Evolutionary conservation across 2,888 invertebrate species (phyloP), one percentile per base, ranked within the genome.

Genomic region (Branchipolynoe longqiensis): DNA sequence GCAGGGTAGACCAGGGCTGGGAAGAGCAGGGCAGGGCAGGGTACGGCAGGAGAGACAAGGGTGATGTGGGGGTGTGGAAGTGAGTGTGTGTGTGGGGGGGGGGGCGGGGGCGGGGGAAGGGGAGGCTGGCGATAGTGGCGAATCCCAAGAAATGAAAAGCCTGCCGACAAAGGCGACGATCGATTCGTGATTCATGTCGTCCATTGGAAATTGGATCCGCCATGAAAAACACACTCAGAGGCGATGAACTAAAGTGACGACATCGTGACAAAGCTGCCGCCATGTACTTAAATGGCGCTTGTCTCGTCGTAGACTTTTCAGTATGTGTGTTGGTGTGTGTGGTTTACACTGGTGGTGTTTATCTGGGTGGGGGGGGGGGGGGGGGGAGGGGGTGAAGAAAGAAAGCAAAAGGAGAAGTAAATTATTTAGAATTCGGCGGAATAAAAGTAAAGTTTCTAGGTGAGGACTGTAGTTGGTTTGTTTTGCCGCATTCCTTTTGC

Each of bases 141-240:
- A 48, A 48, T 48, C 48, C 28, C 41, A 78, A 78, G 78, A 78
- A 78, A 78, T 78, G 78, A 78, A 78, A 78, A 78, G 78, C 78
- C 31, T 48, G 14, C 40, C 33, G 78, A 78, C 78, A 78, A 78
- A 78, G 48, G 78, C 41, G 18, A 12, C 41, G 1, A 78, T 78
- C 48, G 33, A 78, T 78, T 14, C 31, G 78, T 78, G 78, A 48
- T 48, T 78, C 78, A 48, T 40, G 18, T 48, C 14, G 78, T 28
- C 22, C 14, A 28, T 14, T 12, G 54, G 54, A 78, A 78, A 78
- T 48, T 40, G 78, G 54, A 78, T 78, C 78, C 54, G 2, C 78
- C 78, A 41, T 22, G 62, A 62, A 62, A 62, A 62, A 62, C n/a
- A n/a, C n/a, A n/a, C n/a, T n/a, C n/a, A n/a, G n/a, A n/a, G n/a